A percentile compares a stretch with the other conserved stretches of the same genome.
Evolutionary conservation across 2,888 invertebrate species (phyloP).

Genomic region (Himalopsyche anomala): DNA sequence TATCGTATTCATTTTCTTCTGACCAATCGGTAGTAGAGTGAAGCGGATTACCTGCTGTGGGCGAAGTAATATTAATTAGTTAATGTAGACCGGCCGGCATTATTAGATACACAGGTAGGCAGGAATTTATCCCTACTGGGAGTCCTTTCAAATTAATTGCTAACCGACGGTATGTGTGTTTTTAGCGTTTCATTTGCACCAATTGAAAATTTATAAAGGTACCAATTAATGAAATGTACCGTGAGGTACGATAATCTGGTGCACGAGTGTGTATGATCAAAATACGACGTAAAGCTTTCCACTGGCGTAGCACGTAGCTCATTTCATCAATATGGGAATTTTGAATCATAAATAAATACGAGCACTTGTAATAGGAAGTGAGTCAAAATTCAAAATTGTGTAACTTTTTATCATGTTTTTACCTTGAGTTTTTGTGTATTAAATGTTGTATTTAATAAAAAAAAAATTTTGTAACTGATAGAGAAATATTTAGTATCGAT

Average conservation of each 20-base stretch:
- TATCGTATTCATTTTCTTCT: not conserved
- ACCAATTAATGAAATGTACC: constrained; percentile 21
- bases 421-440: too few species aligned
- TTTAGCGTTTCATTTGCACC: constrained; percentile 23
- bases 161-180: not conserved
- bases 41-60: constrained; percentile 1
- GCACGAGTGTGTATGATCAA: not conserved
- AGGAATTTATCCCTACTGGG: not conserved
- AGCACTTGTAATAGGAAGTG: too few species aligned
- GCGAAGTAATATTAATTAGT: constrained; percentile 14
- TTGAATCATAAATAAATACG: too few species aligned
- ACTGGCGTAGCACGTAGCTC: too few species aligned
- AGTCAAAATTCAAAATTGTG: too few species aligned
- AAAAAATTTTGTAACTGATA: too few species aligned
- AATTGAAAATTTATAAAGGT: constrained; percentile 18
- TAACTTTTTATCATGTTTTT: too few species aligned
- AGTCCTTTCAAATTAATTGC: constrained; percentile 29
- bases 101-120: not conserved
- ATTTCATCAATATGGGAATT: too few species aligned
- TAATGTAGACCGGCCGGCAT: not conserved
- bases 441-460: too few species aligned
- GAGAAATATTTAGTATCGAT: too few species aligned
- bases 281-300: too few species aligned
- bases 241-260: constrained; percentile 1
- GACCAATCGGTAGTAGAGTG: not conserved